Evolutionary conservation across 2,797 vertebrate species (phyloP).

Genomic region (Geotrypetes seraphini): DNA sequence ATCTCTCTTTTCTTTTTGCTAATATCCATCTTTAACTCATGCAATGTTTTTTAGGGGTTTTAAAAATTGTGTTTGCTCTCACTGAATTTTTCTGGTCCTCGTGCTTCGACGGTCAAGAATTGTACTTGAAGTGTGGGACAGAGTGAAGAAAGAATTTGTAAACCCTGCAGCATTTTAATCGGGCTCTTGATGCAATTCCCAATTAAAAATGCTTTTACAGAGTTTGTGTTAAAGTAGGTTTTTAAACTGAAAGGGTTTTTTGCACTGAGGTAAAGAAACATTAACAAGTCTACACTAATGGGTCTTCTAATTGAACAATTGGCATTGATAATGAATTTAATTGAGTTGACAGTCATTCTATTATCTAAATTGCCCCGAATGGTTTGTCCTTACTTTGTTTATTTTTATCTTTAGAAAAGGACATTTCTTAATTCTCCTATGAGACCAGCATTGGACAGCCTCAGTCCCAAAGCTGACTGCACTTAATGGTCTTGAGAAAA

Average conservation of each 20-base stretch:
- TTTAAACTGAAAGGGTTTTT: constrained; percentile 15
- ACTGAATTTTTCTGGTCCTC: too few species aligned
- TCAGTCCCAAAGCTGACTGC: too few species aligned
- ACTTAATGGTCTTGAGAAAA: too few species aligned
- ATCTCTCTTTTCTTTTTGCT: too few species aligned
- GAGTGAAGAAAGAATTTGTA: too few species aligned
- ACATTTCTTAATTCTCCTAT: constrained; percentile 5
- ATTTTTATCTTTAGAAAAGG: constrained; percentile 16
- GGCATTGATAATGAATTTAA: constrained; percentile 20
- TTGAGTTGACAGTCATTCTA: constrained; percentile 6
- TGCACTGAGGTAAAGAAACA: neutral
- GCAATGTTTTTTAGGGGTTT: too few species aligned
- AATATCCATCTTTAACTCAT: too few species aligned
- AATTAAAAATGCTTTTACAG: neutral
- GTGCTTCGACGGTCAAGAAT: too few species aligned
- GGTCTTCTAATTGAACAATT: constrained; percentile 29
- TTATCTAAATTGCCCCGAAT: constrained; percentile 17
- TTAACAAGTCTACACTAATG: constrained; percentile 13
- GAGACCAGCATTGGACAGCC: neutral
- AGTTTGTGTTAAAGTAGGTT: neutral
- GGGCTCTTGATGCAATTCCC: neutral
- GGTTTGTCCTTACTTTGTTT: constrained; percentile 1
- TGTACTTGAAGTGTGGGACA: too few species aligned
- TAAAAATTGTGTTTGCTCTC: too few species aligned
- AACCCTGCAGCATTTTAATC: neutral